Percentiles rank a stretch among this genome's conserved stretches.
These are phyloP conservation scores for Gallinago paraguaiae DNA, from an alignment of 2,113 vertebrate genomes.

Conservation along the genomic window DNA sequence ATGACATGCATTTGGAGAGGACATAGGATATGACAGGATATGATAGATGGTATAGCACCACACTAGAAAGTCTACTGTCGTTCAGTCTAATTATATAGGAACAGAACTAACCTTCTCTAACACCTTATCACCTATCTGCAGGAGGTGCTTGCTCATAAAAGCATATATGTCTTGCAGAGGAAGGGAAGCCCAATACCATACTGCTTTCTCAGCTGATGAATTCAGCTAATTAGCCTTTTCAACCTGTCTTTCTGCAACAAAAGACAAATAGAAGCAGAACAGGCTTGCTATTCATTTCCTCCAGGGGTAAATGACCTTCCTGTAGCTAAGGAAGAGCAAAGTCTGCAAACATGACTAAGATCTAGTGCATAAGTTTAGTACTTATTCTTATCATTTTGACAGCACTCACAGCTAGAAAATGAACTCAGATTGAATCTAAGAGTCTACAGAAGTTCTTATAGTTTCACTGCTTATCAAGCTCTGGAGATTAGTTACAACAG, in stretches of 20 bases:
- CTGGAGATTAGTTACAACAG: background rate
- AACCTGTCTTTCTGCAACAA: slow-evolving; percentile 30
- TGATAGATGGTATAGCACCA: background rate
- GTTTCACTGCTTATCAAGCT: background rate
- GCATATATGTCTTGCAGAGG: background rate
- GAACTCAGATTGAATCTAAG: background rate
- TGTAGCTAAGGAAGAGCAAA: slow-evolving; percentile 40
- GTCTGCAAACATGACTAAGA: slow-evolving; percentile 20
- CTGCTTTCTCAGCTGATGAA: slow-evolving; percentile 32
- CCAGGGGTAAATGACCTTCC: slow-evolving; percentile 49
- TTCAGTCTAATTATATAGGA: background rate
- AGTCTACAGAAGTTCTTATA: background rate
- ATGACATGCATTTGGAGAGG: background rate
- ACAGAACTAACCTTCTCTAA: background rate
- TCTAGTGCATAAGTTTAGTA: slow-evolving; percentile 18
- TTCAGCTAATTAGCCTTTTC: slow-evolving; percentile 52
- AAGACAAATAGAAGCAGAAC: slow-evolving; percentile 9
- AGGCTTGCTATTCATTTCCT: slow-evolving; percentile 42
- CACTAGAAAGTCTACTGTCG: background rate
- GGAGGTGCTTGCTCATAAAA: slow-evolving; percentile 11
- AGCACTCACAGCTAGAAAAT: slow-evolving; percentile 41
- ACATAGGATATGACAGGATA: background rate
- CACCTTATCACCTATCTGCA: slow-evolving; percentile 18
- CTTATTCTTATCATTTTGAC: slow-evolving; percentile 30
- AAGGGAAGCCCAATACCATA: background rate